Percentiles rank a stretch among this genome's conserved stretches.
Evolutionary conservation across 1,140 invertebrate genomes (phyloP).

Genomic region (Lerema accius): DNA sequence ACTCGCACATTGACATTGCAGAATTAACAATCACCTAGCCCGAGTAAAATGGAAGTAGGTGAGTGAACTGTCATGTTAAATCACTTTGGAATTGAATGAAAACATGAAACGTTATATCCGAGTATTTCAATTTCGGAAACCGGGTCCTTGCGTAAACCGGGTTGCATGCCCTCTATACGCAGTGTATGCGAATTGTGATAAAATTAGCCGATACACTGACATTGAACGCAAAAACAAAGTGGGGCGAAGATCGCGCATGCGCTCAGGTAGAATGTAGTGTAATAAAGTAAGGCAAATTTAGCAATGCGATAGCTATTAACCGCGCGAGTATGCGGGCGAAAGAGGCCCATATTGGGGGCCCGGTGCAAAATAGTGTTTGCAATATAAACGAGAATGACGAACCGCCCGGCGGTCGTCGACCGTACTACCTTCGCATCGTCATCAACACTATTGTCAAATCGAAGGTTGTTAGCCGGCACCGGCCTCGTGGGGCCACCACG

Average conservation of each 20-base stretch:
- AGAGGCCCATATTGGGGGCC: slow-evolving; percentile 54
- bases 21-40: too few relatives aligned
- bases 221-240: slow-evolving; percentile 80
- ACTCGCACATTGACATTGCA: too few relatives aligned
- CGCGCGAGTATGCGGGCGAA: slow-evolving; percentile 39
- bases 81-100: too few relatives aligned
- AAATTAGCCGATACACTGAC: slow-evolving; percentile 80
- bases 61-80: too few relatives aligned
- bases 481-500: slow-evolving; percentile 10
- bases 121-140: not conserved
- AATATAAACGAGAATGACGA: slow-evolving; percentile 48
- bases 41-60: too few relatives aligned
- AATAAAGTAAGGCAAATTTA: slow-evolving; percentile 57
- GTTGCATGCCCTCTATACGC: slow-evolving; percentile 42
- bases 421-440: slow-evolving; percentile 43
- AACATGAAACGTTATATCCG: too few relatives aligned
- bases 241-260: slow-evolving; percentile 65
- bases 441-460: slow-evolving; percentile 24
- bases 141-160: not conserved
- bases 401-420: slow-evolving; percentile 52
- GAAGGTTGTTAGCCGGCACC: slow-evolving; percentile 55
- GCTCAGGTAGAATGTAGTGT: slow-evolving; percentile 56
- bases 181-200: slow-evolving; percentile 69
- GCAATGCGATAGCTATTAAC: slow-evolving; percentile 52
- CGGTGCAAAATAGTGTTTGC: slow-evolving; percentile 44